phyloP scores from a whole-genome alignment of 2,113 vertebrate genomes.

The Alexandromys fortis region DNA sequence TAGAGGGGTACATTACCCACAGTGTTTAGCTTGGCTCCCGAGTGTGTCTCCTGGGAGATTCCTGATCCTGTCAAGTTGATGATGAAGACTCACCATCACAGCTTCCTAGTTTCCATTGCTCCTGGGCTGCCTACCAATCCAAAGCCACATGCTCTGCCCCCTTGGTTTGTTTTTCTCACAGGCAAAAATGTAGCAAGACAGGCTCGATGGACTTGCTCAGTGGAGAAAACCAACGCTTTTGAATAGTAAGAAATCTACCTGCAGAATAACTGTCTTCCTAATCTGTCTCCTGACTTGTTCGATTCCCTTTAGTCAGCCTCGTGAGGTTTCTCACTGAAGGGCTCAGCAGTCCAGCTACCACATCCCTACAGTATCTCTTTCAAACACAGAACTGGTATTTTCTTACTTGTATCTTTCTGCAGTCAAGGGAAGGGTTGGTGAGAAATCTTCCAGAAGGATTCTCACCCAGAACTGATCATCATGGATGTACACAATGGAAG shows the following conservation, averaged over 20 bases:
- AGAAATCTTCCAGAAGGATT: conserved; percentile 12
- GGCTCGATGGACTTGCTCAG: neutral
- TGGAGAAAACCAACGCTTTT: neutral
- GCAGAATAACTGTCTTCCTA: neutral
- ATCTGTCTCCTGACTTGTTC: neutral
- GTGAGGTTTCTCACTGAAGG: neutral
- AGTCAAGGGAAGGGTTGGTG: conserved; percentile 10
- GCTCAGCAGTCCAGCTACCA: neutral
- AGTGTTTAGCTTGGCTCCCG: neutral
- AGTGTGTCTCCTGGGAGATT: neutral
- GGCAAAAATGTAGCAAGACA: neutral
- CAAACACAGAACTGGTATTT: neutral
- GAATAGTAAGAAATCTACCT: neutral
- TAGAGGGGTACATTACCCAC: neutral
- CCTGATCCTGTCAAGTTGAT: neutral
- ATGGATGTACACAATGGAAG: neutral
- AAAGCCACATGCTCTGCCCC: neutral
- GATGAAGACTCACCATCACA: neutral
- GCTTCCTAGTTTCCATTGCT: neutral
- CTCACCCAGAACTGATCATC: neutral
- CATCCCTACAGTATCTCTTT: neutral
- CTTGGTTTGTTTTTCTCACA: neutral
- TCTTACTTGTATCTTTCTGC: neutral
- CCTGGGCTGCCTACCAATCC: neutral
- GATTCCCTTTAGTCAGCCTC: neutral